A percentile compares a stretch with the other conserved stretches of the same genome.
phyloP scores from a whole-genome alignment of 2,888 invertebrate species.

The Morpho deidamia region DNA sequence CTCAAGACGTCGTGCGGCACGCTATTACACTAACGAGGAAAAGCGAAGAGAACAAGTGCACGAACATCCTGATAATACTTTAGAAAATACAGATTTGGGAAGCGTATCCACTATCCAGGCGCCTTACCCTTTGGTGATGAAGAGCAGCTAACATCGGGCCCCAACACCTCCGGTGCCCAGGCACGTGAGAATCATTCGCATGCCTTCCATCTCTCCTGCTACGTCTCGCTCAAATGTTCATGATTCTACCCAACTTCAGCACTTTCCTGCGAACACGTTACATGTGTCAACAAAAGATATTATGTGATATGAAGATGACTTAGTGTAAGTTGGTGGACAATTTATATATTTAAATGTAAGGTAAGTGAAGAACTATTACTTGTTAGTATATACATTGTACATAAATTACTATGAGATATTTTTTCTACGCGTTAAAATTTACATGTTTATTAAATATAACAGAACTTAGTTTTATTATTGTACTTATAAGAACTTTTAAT shows the following conservation, averaged over 20 bases:
- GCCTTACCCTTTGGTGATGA: constrained; percentile 51
- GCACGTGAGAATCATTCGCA: constrained; percentile 26
- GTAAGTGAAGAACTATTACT: neutral
- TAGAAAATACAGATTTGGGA: constrained; percentile 51
- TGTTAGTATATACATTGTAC: neutral
- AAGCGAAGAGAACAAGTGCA: constrained; percentile 65
- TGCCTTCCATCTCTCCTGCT: constrained; percentile 29
- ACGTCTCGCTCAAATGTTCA: constrained; percentile 28
- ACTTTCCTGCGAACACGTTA: constrained; percentile 40
- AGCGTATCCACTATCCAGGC: constrained; percentile 64
- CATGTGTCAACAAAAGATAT: constrained; percentile 40
- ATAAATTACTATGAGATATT: constrained; percentile 37
- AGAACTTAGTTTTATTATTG: too few relatives aligned
- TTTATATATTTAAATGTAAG: constrained; percentile 4
- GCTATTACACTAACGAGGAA: constrained; percentile 90
- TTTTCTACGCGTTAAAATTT: constrained; percentile 44
- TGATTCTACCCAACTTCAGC: constrained; percentile 38
- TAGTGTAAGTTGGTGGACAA: constrained; percentile 53
- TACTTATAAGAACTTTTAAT: too few relatives aligned
- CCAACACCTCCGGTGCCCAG: constrained; percentile 31
- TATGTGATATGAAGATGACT: constrained; percentile 69
- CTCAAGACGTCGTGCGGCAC: constrained; percentile 83
- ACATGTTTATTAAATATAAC: neutral
- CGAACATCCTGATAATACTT: constrained; percentile 60
- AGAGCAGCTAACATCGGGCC: constrained; percentile 60